phyloP scores from a whole-genome alignment of 1,140 invertebrate genomes.

The Cheumatopsyche charites region DNA sequence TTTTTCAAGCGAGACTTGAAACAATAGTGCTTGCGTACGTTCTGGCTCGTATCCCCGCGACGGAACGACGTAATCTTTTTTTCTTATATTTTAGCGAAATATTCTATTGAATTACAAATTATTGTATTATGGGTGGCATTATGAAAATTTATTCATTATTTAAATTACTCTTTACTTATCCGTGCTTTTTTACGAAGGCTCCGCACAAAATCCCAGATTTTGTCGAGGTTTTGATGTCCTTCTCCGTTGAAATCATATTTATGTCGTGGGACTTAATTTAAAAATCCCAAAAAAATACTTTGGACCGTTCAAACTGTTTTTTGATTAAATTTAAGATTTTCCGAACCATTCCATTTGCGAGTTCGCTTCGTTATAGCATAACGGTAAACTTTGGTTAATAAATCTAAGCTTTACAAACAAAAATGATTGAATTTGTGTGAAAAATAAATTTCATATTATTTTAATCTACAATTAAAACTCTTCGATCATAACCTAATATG shows the following conservation, averaged over 20 bases:
- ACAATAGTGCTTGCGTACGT: slow-evolving; percentile 18
- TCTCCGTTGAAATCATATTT: slow-evolving; percentile 37
- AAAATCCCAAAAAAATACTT: slow-evolving; percentile 29
- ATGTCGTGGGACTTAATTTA: slow-evolving; percentile 31
- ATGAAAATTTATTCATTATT: slow-evolving; percentile 49
- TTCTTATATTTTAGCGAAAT: slow-evolving; percentile 26
- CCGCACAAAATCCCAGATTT: slow-evolving; percentile 39
- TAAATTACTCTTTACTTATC: slow-evolving; percentile 47
- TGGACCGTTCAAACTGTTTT: slow-evolving; percentile 14
- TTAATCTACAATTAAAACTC: not conserved
- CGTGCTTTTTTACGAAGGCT: slow-evolving; percentile 42
- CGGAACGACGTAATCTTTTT: slow-evolving; percentile 26
- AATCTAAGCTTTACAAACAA: no score
- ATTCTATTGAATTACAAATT: slow-evolving; percentile 49
- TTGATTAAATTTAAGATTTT: slow-evolving; percentile 35
- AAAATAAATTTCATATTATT: no score
- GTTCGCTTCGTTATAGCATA: not conserved
- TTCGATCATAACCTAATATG: not conserved
- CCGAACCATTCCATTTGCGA: not conserved
- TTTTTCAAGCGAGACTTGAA: slow-evolving; percentile 9
- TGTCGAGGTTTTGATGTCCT: slow-evolving; percentile 36
- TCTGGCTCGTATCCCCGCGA: not conserved
- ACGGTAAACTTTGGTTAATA: not conserved
- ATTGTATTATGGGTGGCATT: slow-evolving; percentile 46
- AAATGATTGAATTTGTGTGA: no score